Conservation (phyloP, 1,140 invertebrate species). For the Drosophila pruinosa region DNA sequence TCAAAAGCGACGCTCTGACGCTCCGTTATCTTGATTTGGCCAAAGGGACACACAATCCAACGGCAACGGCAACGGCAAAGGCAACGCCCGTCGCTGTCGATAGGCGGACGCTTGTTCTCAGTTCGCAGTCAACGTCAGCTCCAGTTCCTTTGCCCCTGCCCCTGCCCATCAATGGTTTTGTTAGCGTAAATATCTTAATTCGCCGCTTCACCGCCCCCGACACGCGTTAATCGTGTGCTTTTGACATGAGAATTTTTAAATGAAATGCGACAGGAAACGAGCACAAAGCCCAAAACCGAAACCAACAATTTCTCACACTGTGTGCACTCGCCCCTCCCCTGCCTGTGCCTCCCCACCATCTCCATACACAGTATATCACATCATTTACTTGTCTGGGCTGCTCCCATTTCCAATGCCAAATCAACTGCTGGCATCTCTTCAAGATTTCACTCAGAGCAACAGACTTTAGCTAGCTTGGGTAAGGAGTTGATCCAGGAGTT, state of each 20-base stretch:
- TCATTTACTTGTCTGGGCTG: too few relatives aligned
- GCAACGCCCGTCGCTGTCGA: too few relatives aligned
- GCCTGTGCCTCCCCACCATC: too few relatives aligned
- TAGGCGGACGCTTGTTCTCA: background rate
- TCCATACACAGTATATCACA: too few relatives aligned
- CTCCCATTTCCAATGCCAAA: background rate
- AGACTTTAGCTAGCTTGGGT: too few relatives aligned
- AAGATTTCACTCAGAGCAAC: too few relatives aligned
- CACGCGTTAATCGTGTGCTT: slow-evolving; percentile 73
- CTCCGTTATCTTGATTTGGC: slow-evolving; percentile 49
- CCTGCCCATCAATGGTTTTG: slow-evolving; percentile 61
- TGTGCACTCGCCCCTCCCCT: too few relatives aligned
- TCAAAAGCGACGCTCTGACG: slow-evolving; percentile 18
- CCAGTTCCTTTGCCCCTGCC: background rate
- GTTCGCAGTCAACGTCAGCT: slow-evolving; percentile 4
- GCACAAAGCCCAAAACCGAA: background rate
- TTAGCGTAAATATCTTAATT: slow-evolving; percentile 77
- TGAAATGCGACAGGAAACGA: slow-evolving; percentile 43
- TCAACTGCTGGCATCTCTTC: too few relatives aligned
- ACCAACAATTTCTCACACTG: background rate
- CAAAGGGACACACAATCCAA: background rate
- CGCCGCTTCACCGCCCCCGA: slow-evolving; percentile 74
- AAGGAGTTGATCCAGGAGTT: too few relatives aligned
- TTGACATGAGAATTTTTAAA: slow-evolving; percentile 65
- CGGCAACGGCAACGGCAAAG: too few relatives aligned